Evolutionary conservation across 2,797 vertebrate genomes (phyloP).

Genomic region (Anolis apletophallus): DNA sequence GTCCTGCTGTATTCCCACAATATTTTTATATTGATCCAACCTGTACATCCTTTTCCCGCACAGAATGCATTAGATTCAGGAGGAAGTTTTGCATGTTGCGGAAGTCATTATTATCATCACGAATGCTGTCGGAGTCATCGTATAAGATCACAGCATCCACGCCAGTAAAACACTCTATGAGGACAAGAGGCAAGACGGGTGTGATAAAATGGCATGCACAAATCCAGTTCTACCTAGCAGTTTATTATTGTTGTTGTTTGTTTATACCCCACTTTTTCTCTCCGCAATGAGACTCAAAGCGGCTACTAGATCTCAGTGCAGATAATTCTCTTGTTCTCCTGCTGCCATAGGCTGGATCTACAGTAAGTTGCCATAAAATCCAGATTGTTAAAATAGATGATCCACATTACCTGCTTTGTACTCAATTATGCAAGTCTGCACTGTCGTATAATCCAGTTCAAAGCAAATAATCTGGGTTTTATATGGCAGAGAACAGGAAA

Average conservation of each 20-base stretch:
- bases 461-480: too few species aligned
- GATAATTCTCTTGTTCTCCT: not conserved
- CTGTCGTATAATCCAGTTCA: too few species aligned
- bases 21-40: constrained; percentile 37
- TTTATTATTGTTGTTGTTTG: too few species aligned
- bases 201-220: not conserved
- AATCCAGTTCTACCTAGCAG: not conserved
- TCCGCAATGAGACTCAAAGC: too few species aligned
- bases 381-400: too few species aligned
- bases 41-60: constrained; percentile 52
- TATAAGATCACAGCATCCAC: constrained; percentile 72
- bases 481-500: too few species aligned
- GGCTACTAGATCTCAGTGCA: too few species aligned
- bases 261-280: too few species aligned
- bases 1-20: not conserved
- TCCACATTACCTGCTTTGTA: too few species aligned
- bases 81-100: constrained; percentile 59
- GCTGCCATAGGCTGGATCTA: too few species aligned
- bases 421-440: too few species aligned
- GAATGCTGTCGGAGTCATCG: constrained; percentile 69
- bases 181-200: not conserved
- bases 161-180: constrained; percentile 62
- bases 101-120: not conserved
- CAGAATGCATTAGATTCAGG: constrained; percentile 52
- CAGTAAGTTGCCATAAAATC: too few species aligned